Evolutionary conservation across 2,797 vertebrate species (phyloP).

Genomic region (Galagoides demidoff): DNA sequence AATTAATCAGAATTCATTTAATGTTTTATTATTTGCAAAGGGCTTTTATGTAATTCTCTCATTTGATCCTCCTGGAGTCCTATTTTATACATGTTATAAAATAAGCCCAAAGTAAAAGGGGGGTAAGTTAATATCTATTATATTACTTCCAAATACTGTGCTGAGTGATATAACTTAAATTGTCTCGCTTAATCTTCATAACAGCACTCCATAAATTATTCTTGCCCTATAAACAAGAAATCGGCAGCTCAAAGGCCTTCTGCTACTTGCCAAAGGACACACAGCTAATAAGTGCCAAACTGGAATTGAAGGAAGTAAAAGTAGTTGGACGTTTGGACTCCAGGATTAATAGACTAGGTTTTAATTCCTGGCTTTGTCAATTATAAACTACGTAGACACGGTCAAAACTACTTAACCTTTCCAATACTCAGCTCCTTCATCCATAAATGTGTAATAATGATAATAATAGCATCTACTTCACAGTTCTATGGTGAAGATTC

Average conservation of each 20-base stretch:
- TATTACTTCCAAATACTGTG: conserved; percentile 31
- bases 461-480: not conserved
- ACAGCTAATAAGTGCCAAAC: not conserved
- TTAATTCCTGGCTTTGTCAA: not conserved
- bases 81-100: not conserved
- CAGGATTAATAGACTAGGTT: not conserved
- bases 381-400: not conserved
- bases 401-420: not conserved
- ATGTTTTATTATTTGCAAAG: not conserved
- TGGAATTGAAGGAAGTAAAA: conserved; percentile 39
- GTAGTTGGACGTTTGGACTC: not conserved
- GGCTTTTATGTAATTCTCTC: not conserved
- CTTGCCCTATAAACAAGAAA: not conserved
- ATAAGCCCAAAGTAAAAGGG: conserved; percentile 32
- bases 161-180: conserved; percentile 23
- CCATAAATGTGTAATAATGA: not conserved
- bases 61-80: conserved; percentile 12
- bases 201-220: conserved; percentile 13
- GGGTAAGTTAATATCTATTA: not conserved
- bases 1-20: conserved; percentile 1
- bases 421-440: not conserved
- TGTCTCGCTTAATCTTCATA: not conserved
- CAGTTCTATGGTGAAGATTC: not conserved
- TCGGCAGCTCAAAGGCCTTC: not conserved
- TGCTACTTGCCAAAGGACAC: not conserved